Conservation (phyloP, 2,113 vertebrate genomes). For the Campylorhamphus procurvoides region DNA sequence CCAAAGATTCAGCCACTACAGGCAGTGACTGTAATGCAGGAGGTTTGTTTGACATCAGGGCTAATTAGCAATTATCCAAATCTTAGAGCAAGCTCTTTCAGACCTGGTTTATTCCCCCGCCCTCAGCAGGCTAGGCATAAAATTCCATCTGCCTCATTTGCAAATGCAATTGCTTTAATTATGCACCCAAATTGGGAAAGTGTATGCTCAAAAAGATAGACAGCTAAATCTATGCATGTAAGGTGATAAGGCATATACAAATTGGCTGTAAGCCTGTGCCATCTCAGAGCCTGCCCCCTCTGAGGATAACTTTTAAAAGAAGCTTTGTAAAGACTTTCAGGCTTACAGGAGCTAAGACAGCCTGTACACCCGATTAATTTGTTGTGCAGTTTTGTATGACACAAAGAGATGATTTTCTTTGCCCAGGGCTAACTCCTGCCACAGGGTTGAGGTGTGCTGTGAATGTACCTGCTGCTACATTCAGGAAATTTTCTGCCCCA, state of each 20-base stretch:
- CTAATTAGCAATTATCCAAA: constrained; percentile 40
- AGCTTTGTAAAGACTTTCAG: not conserved
- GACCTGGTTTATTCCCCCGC: not conserved
- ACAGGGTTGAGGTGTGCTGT: not conserved
- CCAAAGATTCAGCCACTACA: not conserved
- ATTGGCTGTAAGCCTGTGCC: not conserved
- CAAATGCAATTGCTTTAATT: constrained; percentile 45
- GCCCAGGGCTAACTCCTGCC: not conserved
- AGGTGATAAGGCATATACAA: not conserved
- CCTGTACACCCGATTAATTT: not conserved
- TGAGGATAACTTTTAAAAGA: not conserved
- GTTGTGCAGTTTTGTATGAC: not conserved
- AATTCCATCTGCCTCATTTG: constrained; percentile 42
- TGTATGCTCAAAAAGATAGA: not conserved
- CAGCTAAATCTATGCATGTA: not conserved
- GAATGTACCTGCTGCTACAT: not conserved
- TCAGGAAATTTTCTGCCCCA: not conserved
- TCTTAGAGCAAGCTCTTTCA: constrained; percentile 32
- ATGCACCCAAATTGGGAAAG: constrained; percentile 12
- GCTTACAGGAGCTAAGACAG: not conserved
- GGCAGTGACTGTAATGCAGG: not conserved
- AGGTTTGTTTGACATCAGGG: constrained; percentile 33
- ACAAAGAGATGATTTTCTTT: not conserved
- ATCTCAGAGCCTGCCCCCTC: not conserved
- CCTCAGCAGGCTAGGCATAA: not conserved